These are phyloP conservation scores for Sebastes nivosus DNA, from an alignment of 2,797 vertebrate species.

Conservation along the genomic window DNA sequence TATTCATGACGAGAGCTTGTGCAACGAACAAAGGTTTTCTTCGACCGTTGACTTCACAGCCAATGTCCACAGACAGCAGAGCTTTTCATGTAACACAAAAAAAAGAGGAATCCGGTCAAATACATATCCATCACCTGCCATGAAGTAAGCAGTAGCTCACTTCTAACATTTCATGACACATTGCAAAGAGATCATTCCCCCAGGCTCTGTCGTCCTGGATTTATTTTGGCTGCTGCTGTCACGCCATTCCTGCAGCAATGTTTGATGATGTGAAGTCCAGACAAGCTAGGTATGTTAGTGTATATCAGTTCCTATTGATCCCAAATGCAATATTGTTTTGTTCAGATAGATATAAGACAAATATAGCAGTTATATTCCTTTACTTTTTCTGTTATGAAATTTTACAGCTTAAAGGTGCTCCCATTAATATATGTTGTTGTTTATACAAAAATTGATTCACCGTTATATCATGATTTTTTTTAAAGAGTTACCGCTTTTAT, in stretches of 20 bases:
- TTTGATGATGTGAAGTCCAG: conserved; percentile 46
- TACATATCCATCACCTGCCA: conserved; percentile 45
- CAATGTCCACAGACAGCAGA: conserved; percentile 17
- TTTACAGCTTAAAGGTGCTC: too few relatives aligned
- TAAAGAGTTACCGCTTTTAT: too few relatives aligned
- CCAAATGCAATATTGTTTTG: not conserved
- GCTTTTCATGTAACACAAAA: conserved; percentile 33
- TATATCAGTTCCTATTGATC: conserved; percentile 19
- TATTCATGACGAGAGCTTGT: conserved; percentile 35
- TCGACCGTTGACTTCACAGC: not conserved
- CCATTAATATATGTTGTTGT: too few relatives aligned
- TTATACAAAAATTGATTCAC: too few relatives aligned
- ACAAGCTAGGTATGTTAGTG: conserved; percentile 15
- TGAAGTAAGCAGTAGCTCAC: conserved; percentile 30
- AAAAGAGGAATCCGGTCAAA: conserved; percentile 5
- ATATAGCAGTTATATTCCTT: not conserved
- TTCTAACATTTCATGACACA: conserved; percentile 44
- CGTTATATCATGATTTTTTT: too few relatives aligned
- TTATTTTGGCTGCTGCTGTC: conserved; percentile 53
- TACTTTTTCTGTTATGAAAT: too few relatives aligned
- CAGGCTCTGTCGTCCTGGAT: conserved; percentile 49
- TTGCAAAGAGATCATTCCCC: conserved; percentile 37
- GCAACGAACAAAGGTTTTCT: conserved; percentile 35
- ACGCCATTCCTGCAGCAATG: conserved; percentile 24
- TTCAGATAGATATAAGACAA: not conserved